Conservation (phyloP, 2,113 vertebrate genomes). For the Colinus virginianus region DNA sequence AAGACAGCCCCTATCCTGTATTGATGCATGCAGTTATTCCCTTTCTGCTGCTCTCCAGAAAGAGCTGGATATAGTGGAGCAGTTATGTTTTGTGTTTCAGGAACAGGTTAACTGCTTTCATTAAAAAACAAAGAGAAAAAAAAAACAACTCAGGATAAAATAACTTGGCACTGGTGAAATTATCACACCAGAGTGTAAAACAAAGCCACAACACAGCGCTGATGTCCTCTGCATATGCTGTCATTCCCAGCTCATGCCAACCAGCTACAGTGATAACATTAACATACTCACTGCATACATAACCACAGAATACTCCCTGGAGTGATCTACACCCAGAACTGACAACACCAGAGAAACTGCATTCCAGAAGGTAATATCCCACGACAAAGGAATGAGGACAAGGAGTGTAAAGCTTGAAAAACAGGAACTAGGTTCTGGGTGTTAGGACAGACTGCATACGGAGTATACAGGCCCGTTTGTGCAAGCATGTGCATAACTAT, state of each 20-base stretch:
- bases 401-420: constrained; percentile 67
- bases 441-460: constrained; percentile 28
- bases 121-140: background rate
- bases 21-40: background rate
- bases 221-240: background rate
- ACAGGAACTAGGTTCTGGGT: constrained; percentile 59
- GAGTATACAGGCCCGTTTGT: constrained; percentile 35
- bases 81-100: background rate
- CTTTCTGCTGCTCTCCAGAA: background rate
- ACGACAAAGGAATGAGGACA: constrained; percentile 73
- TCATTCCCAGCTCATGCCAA: constrained; percentile 29
- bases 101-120: background rate
- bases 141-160: background rate
- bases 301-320: constrained; percentile 67
- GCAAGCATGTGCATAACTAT: constrained; percentile 64
- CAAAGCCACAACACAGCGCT: constrained; percentile 49
- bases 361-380: constrained; percentile 75
- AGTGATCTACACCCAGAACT: constrained; percentile 70
- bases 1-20: background rate
- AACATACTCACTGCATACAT: constrained; percentile 25
- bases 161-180: background rate
- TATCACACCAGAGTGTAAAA: background rate
- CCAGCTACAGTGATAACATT: constrained; percentile 56
- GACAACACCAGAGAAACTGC: constrained; percentile 77
- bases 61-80: background rate